These are phyloP conservation scores for Scaptomyza caliginosa DNA, from an alignment of 2,888 invertebrate genomes.

Conservation along the genomic window DNA sequence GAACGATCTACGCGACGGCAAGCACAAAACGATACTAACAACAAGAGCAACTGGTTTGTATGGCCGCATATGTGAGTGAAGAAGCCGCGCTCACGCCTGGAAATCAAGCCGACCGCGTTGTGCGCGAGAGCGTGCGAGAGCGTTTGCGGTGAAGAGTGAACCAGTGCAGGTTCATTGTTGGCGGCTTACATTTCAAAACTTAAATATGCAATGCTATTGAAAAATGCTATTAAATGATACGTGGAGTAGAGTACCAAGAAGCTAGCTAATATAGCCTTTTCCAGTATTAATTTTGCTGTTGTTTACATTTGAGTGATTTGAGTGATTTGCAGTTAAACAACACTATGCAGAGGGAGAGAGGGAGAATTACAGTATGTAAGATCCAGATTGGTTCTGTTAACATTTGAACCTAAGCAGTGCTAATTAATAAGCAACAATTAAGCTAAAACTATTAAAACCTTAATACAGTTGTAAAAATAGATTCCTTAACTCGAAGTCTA, in stretches of 20 bases:
- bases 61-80: conserved; percentile 19
- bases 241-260: no score
- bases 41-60: conserved; percentile 70
- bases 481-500: not conserved
- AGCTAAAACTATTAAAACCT: no score
- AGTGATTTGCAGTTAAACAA: no score
- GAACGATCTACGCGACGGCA: conserved; percentile 63
- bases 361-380: no score
- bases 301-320: no score
- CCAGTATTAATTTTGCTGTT: no score
- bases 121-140: conserved; percentile 12
- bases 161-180: conserved; percentile 31
- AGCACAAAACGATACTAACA: conserved; percentile 70
- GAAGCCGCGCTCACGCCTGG: conserved; percentile 40
- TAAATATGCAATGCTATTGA: conserved; percentile 26
- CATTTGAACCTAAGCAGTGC: not conserved
- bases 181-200: conserved; percentile 42
- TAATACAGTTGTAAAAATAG: no score
- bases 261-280: no score
- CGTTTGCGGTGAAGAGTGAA: conserved; percentile 23
- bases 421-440: no score
- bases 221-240: no score
- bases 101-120: conserved; percentile 30
- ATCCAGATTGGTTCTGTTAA: not conserved
- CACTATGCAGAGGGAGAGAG: no score